Base-by-base conservation (phyloP, 2,888 invertebrate genomes). In the Dasysyrphus tricinctus region DNA sequence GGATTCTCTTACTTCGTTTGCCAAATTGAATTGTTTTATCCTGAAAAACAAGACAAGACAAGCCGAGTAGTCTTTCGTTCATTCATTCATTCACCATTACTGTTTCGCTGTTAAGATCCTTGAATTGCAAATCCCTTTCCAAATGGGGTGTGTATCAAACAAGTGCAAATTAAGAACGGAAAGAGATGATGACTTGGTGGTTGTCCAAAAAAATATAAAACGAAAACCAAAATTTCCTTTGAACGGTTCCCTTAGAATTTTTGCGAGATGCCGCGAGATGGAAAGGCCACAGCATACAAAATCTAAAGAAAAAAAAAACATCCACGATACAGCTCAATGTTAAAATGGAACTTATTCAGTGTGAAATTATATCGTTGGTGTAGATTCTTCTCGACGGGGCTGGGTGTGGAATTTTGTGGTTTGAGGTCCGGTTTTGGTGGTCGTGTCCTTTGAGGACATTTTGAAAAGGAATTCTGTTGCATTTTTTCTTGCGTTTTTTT, bases 11-110 rank as follows among this genome's bases (percentile, higher is more conserved):
- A 73, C 24, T 73, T 82, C 54, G 37, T 78, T 61, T 79, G 69
- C 63, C 79, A 79, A 79, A 83, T 83, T 74, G 83, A 83, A 83
- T 79, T 83, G 69, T 83, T 79, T 74, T 74, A 69, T 78, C 69
- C 74, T 69, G 16, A 32, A 24, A 61, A 24, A 42, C 39, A 39
- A 59, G 59, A 59, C 59, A 54, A 54, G 51, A 32, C 56, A 11
- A 72, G 42, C 16, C 19, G 16, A 34, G n/a, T 29, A 63, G 63
- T 63, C 44, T 14, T 24, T 32, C 24, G 42, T 9, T 42, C 32
- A 11, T 49, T 54, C 44, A 14, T 8, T 39, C 34, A n/a, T 51
- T 56, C 44, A 19, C 59, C 57, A 73, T 51, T 61, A 70, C 65
- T 67, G 44, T 59, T 67, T 67, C 65, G 65, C 59, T 42, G 34